Evolutionary conservation across 2,113 vertebrate genomes (phyloP), one percentile per base, ranked within the genome.

Genomic region (Oophaga pumilio): DNA sequence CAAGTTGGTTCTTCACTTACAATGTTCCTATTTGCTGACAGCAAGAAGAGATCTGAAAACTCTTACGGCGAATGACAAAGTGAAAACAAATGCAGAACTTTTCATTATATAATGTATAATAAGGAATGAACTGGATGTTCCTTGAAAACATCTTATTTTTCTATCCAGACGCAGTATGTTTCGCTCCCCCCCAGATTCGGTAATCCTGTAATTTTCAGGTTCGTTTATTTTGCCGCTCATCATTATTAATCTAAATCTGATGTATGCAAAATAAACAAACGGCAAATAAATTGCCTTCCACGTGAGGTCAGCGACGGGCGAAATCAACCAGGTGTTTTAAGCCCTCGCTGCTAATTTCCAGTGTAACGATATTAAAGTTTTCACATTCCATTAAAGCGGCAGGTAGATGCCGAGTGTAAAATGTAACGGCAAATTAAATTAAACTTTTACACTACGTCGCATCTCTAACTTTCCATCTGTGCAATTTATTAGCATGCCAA

Each of bases 361-460:
- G 22, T 18, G 10, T 66, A 20, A 43, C 33, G 10, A 26, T 22
- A 52, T 33, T 53, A 68, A 43, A 64, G 50, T 59, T 73, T 73
- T 81, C 66, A 59, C 64, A 49, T 71, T 18, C 33, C 85, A 81
- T 80, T 56, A 73, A 74, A 87, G 79, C 64, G 28, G 11, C 77
- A 81, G 85, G 85, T 87, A 81, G 85, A 71, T 24, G 26, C 43
- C 24, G 52, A 81, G 56, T 60, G 77, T 28, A 81, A 87, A 73
- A 87, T 73, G 77, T 60, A 81, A 87, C 57, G 13, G 73, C 76
- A 87, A 82, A 87, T 87, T 87, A 57, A 87, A 82, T 81, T 73
- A 81, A 53, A 86, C 76, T 66, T 85, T 85, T 76, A 49, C 85
- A 57, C 66, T 82, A 73, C 24, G 66, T 24, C 22, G 85, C 64